Base-by-base conservation (phyloP, 2,113 vertebrate species). In the Sialia sialis region DNA sequence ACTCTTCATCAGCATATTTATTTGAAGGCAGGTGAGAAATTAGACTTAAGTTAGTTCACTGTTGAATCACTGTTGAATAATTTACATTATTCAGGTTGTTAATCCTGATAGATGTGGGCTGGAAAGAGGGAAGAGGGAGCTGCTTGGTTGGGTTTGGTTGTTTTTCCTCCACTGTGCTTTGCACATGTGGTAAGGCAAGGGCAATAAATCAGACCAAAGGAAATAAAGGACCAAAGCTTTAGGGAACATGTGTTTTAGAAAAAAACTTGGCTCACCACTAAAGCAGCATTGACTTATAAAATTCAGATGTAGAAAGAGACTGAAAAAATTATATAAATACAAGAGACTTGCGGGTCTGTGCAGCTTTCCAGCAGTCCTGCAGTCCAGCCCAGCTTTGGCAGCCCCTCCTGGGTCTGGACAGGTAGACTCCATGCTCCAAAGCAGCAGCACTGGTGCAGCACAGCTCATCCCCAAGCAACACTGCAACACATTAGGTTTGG, bases 171-270 rank as follows among this genome's bases (percentile, higher is more conserved):
- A 60, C 96, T 96, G 70, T 95, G 91, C 96, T 95, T 94, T 2
- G 4, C 96, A 97, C 84, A 97, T 95, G 83, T 96, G 92, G 86
- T 81, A 85, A 97, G 81, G 92, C 97, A 95, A 92, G 34, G 96
- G 94, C 95, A 98, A 96, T 97, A 97, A 97, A 98, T 97, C 95
- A 97, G 95, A 97, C 97, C 93, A 97, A 97, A 98, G 89, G 92
- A 95, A 97, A 95, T 75, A 81, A 96, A 94, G 77, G 80, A 80
- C 23, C 56, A 84, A 95, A 84, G 83, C 95, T 97, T 95, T 91
- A 91, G 95, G 95, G 96, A 94, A 97, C 96, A 96, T 75, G 92
- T 95, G 95, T 91, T 97, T 97, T 88, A 92, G 91, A 95, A 91
- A 94, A 96, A 97, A 97, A 72, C 95, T 96, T 98, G 97, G 93